Base-by-base conservation (phyloP, 2,113 vertebrate genomes). In the Apus apus region DNA sequence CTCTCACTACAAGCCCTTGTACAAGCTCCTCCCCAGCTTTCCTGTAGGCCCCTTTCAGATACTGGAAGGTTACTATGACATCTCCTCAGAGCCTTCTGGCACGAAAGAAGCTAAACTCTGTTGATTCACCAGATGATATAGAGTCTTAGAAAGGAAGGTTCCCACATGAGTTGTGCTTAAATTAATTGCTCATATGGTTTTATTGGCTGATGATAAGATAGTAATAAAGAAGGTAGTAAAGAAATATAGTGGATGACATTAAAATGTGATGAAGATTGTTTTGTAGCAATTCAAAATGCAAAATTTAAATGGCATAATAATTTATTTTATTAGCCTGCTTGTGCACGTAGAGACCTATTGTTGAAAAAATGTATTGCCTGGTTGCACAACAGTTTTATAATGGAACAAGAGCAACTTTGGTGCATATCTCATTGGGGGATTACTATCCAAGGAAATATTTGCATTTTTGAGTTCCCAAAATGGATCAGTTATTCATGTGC, bases 181-280 rank as follows among this genome's bases (percentile, higher is more conserved):
- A 74, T 79, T 75, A 73, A 77, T 45, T 45, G 51, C 27, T 92
- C 32, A 7, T 61, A 70, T 9, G 32, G 8, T 61, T 96, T 96
- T 64, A 77, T 71, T 84, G 60, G 16, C 32, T 91, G 36, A 85
- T 57, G 64, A 65, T 83, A 94, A 87, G n/a, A 70, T 5, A 1
- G 3, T 34, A 85, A 65, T 73, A 89, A 89, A 91, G 56, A 93
- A 75, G 26, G 30, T 65, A 76, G 50, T 94, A 80, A 93, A 81
- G 80, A 96, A 90, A 9, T 22, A 18, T 77, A 15, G 11, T 76
- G 74, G 40, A 60, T 90, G n/a, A 75, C 36, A 73, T 85, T 95
- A 90, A 94, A 96, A 96, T 94, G 95, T 25, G 56, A 85, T 30
- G 61, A 90, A 92, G 9, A 62, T 71, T 81, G 10, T 43, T 81